These are phyloP conservation scores for Myotis yumanensis DNA, from an alignment of 2,113 vertebrate species.

Conservation along the genomic window DNA sequence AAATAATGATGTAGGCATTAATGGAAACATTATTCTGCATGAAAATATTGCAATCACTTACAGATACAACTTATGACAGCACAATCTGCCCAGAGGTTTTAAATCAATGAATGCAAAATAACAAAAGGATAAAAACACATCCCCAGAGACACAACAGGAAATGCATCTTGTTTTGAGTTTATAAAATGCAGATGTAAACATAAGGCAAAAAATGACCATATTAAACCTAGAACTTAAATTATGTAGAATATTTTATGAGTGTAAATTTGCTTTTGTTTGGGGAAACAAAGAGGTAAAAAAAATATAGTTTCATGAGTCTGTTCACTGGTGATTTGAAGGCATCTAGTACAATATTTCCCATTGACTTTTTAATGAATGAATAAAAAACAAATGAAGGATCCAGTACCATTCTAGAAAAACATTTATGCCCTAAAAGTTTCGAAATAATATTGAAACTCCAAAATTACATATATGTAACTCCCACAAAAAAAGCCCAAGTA, in stretches of 20 bases:
- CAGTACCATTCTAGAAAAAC: background rate
- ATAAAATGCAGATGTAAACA: conserved; percentile 35
- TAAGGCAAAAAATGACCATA: background rate
- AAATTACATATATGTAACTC: background rate
- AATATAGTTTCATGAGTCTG: background rate
- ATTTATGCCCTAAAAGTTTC: background rate
- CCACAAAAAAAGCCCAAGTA: background rate
- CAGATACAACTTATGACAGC: background rate
- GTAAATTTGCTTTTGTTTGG: background rate
- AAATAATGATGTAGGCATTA: background rate
- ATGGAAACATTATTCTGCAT: background rate
- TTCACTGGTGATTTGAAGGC: conserved; percentile 17
- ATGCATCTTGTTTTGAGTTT: background rate
- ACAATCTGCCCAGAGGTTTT: background rate
- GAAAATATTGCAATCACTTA: background rate
- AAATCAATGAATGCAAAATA: background rate
- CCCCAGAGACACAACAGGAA: background rate
- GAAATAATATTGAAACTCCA: conserved; percentile 40
- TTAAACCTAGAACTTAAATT: conserved; percentile 38
- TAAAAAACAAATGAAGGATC: background rate
- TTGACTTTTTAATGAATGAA: conserved; percentile 32
- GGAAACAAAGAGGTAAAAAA: background rate
- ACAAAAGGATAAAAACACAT: conserved; percentile 12
- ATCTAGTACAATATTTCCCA: background rate
- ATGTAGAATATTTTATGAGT: background rate